Conservation (phyloP, 2,888 invertebrate species). For the Zygogramma bicolorata region DNA sequence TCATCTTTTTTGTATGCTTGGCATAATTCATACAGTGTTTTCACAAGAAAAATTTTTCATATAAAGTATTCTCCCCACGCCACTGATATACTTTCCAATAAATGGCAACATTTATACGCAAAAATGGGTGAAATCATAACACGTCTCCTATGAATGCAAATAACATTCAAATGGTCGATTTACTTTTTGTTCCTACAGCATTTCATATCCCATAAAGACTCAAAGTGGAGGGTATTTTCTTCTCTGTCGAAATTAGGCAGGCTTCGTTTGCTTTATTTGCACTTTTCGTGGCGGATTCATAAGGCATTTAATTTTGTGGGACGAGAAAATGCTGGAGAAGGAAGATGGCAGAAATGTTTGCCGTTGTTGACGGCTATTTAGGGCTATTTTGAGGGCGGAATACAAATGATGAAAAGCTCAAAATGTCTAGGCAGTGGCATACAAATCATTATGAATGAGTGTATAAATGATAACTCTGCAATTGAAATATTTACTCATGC, state of each 20-base stretch:
- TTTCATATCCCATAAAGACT: conserved; percentile 29
- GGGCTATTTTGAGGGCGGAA: neutral
- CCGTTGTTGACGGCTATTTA: neutral
- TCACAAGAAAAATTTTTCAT: neutral
- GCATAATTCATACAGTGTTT: too few species aligned
- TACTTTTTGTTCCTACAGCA: conserved; percentile 27
- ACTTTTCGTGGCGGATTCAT: conserved; percentile 22
- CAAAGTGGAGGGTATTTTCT: conserved; percentile 31
- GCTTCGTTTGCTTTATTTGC: conserved; percentile 28
- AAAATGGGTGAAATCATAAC: conserved; percentile 40
- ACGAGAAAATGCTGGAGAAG: neutral
- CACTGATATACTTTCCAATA: conserved; percentile 21
- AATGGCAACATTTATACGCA: conserved; percentile 36
- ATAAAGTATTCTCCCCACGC: neutral
- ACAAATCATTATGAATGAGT: neutral
- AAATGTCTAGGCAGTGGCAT: neutral
- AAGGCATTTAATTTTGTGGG: conserved; percentile 24
- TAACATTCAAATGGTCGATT: conserved; percentile 34
- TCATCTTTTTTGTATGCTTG: too few species aligned
- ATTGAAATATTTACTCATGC: too few species aligned
- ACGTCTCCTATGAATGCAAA: conserved; percentile 41
- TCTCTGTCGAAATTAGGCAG: conserved; percentile 28
- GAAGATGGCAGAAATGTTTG: neutral
- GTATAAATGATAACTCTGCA: too few species aligned
- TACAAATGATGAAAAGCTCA: neutral